Conservation (phyloP, 1,140 invertebrate genomes). For the Pantala flavescens region DNA sequence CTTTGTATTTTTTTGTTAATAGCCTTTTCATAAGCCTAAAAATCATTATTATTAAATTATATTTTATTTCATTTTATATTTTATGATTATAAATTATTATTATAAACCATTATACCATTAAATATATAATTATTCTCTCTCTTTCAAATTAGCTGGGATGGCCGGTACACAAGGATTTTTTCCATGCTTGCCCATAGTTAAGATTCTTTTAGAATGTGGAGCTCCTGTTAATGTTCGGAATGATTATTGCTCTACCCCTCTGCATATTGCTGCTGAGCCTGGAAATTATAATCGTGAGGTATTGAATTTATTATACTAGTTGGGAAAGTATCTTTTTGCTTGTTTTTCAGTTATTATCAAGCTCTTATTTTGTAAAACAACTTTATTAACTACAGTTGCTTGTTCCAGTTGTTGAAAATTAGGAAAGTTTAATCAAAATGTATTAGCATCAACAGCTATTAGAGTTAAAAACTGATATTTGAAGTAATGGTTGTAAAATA, state of each 20-base stretch:
- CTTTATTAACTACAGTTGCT: too few relatives aligned
- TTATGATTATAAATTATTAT: too few relatives aligned
- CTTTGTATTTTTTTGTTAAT: too few relatives aligned
- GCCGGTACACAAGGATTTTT: conserved; percentile 48
- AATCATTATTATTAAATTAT: too few relatives aligned
- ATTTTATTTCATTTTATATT: too few relatives aligned
- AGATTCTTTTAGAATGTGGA: conserved; percentile 61
- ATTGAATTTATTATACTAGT: conserved; percentile 28
- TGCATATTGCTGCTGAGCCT: conserved; percentile 61
- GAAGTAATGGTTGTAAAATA: too few relatives aligned
- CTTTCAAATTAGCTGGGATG: neutral
- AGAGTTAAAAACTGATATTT: too few relatives aligned
- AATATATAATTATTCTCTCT: neutral
- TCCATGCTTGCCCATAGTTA: conserved; percentile 55
- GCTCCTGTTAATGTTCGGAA: conserved; percentile 66
- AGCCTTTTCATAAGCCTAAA: too few relatives aligned
- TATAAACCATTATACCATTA: too few relatives aligned
- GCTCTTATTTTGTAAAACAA: neutral
- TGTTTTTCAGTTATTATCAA: conserved; percentile 12
- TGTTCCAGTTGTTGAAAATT: too few relatives aligned
- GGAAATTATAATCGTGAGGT: conserved; percentile 63
- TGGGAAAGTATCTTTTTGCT: conserved; percentile 7
- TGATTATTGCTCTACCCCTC: conserved; percentile 57
- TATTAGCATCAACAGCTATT: too few relatives aligned
- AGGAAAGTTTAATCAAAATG: too few relatives aligned